A percentile compares a stretch with the other conserved stretches of the same genome.
Evolutionary conservation across 2,888 invertebrate species (phyloP).

Genomic region (Synergus itoensis): DNA sequence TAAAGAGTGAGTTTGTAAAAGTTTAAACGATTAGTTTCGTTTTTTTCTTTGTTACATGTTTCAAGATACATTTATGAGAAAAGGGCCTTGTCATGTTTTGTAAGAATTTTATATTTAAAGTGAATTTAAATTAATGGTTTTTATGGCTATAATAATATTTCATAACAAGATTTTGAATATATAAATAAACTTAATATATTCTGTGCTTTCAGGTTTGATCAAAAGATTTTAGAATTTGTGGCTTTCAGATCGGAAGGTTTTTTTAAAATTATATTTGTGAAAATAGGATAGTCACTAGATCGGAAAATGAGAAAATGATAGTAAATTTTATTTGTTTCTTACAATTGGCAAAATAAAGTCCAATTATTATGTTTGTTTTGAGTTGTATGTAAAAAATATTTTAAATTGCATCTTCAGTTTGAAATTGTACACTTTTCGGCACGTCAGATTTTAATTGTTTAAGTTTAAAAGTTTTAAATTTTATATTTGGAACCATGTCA

Average conservation of each 20-base stretch:
- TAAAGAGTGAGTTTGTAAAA: neutral
- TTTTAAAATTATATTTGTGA: neutral
- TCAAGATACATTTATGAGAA: neutral
- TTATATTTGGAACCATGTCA: too few relatives aligned
- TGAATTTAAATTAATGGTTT: neutral
- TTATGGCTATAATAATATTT: neutral
- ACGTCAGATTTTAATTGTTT: too few relatives aligned
- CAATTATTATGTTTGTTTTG: too few relatives aligned
- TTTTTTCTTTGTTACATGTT: neutral
- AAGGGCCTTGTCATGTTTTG: neutral
- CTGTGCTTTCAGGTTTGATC: neutral
- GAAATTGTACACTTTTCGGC: too few relatives aligned
- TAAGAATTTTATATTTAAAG: neutral
- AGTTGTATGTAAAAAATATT: too few relatives aligned
- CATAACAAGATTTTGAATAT: neutral
- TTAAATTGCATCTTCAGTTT: too few relatives aligned
- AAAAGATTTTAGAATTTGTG: neutral
- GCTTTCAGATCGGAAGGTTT: neutral
- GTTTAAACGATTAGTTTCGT: neutral
- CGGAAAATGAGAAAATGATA: neutral
- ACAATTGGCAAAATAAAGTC: neutral
- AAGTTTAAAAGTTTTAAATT: too few relatives aligned
- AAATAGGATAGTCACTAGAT: neutral
- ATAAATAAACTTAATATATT: neutral
- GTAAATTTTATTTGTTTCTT: neutral